Percentiles rank a stretch among this genome's conserved stretches.
These are phyloP conservation scores for Panulirus ornatus DNA, from an alignment of 1,140 invertebrate species.

Conservation along the genomic window DNA sequence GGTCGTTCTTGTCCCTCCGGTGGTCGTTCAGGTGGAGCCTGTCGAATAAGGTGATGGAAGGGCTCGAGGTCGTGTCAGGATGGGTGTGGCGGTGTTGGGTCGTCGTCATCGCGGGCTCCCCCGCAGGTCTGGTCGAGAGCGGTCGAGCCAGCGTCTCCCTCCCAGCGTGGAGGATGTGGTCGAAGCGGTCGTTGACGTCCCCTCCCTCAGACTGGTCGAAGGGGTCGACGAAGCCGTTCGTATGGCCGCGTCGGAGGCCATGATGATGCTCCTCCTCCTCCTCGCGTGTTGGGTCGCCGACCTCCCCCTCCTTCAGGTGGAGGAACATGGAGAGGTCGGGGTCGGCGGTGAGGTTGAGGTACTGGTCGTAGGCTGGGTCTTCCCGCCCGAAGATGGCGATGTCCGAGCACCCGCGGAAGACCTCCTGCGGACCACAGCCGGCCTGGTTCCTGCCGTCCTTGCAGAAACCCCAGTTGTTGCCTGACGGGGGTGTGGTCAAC, in stretches of 20 bases:
- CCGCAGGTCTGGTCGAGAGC: neutral
- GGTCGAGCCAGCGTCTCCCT: neutral
- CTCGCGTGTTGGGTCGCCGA: neutral
- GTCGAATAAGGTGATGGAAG: neutral
- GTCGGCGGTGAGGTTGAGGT: slow-evolving; percentile 52
- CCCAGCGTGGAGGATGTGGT: neutral
- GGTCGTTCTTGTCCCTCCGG: neutral
- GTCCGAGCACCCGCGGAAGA: slow-evolving; percentile 77
- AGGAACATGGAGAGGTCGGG: slow-evolving; percentile 31
- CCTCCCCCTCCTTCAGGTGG: neutral
- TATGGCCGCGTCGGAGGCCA: too few relatives aligned
- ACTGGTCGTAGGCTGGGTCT: slow-evolving; percentile 43
- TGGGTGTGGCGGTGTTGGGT: too few relatives aligned
- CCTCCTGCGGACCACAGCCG: slow-evolving; percentile 79
- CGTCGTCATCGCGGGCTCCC: neutral
- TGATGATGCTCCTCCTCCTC: neutral
- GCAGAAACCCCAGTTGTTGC: slow-evolving; percentile 78
- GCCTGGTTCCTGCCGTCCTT: slow-evolving; percentile 75
- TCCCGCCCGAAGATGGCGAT: slow-evolving; percentile 73
- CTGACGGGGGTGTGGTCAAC: slow-evolving; percentile 49
- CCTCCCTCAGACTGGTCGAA: neutral
- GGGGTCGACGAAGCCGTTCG: neutral
- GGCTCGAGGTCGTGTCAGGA: too few relatives aligned
- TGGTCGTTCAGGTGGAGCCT: neutral
- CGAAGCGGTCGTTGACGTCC: neutral